Evolutionary conservation across 2,113 vertebrate species (phyloP).

Genomic region (Equus przewalskii): DNA sequence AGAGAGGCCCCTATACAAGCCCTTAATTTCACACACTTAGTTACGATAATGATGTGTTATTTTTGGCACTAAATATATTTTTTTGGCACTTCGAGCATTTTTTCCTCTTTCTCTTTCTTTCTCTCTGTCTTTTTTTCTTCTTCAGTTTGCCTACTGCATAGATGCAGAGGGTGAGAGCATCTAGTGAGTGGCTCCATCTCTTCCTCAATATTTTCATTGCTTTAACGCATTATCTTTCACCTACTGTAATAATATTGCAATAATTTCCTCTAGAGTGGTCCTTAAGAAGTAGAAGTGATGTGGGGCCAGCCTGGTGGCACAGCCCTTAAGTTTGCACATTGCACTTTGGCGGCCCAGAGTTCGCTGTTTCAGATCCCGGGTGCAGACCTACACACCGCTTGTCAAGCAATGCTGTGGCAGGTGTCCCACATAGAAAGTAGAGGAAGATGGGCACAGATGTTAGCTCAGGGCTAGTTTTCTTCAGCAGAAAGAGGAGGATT

Average conservation of each 20-base stretch:
- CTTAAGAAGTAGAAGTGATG: not conserved
- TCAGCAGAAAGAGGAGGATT: too few species aligned
- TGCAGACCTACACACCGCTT: too few species aligned
- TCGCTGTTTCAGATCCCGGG: too few species aligned
- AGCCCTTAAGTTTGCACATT: too few species aligned
- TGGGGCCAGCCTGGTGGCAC: too few species aligned
- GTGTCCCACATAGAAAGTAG: too few species aligned
- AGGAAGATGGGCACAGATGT: too few species aligned
- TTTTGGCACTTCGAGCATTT: not conserved
- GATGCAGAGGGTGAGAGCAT: not conserved
- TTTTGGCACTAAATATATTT: not conserved
- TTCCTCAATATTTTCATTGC: not conserved
- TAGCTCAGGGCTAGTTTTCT: too few species aligned
- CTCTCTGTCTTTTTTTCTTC: not conserved
- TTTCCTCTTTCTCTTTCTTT: too few species aligned
- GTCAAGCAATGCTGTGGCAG: too few species aligned
- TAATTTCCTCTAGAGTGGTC: not conserved
- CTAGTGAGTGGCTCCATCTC: not conserved
- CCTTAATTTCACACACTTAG: not conserved
- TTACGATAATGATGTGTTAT: not conserved
- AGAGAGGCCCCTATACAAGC: not conserved
- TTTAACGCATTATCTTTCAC: not conserved
- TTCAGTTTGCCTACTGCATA: not conserved
- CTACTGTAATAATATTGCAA: not conserved
- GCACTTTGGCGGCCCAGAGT: too few species aligned